A percentile compares a stretch with the other conserved stretches of the same genome.
Conservation (phyloP, 2,797 vertebrate genomes). For the Trachurus trachurus region DNA sequence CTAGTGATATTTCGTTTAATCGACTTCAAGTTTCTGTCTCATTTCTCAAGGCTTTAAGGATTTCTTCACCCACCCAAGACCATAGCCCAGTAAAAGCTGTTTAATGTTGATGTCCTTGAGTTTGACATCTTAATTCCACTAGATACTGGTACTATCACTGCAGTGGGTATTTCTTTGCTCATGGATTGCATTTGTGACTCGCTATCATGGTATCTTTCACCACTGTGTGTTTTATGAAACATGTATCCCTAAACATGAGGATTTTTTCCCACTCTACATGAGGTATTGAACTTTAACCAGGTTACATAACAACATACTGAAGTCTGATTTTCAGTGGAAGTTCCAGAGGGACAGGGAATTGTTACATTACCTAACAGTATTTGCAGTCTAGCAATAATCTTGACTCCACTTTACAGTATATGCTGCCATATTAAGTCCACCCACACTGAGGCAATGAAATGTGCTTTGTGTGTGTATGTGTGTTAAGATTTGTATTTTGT, state of each 20-base stretch:
- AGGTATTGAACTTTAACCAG: neutral
- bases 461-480: neutral
- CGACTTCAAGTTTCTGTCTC: conserved; percentile 14
- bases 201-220: conserved; percentile 30
- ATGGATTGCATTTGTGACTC: conserved; percentile 32
- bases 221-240: conserved; percentile 30
- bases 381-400: neutral
- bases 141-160: conserved; percentile 1
- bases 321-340: conserved; percentile 9
- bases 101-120: conserved; percentile 45
- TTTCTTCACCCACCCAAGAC: conserved; percentile 20
- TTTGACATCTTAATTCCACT: conserved; percentile 44
- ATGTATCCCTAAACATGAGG: conserved; percentile 10
- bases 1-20: conserved; percentile 32
- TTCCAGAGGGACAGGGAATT: neutral
- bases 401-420: neutral
- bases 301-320: neutral
- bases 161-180: conserved; percentile 21
- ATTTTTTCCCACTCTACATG: neutral
- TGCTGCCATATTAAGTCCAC: neutral
- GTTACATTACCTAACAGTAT: neutral
- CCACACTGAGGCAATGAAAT: neutral
- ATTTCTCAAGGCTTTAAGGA: conserved; percentile 27
- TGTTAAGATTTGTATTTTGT: neutral
- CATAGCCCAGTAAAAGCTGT: conserved; percentile 17